Conservation (phyloP, 2,888 invertebrate species). For the Hydropsyche betteni region DNA sequence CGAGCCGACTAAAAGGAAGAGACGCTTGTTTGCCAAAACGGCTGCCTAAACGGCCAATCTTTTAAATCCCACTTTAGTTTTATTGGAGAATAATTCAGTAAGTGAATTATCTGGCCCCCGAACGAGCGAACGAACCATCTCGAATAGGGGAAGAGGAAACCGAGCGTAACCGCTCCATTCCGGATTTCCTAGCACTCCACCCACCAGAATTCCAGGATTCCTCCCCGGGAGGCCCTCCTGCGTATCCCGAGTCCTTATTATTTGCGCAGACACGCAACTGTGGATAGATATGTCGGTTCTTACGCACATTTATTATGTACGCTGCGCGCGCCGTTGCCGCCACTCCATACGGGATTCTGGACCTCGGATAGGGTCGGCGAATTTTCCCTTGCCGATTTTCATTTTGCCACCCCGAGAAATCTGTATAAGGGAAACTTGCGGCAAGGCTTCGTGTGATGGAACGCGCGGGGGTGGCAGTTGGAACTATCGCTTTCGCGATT, state of each 20-base stretch:
- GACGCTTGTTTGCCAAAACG: slow-evolving; percentile 54
- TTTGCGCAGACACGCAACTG: slow-evolving; percentile 50
- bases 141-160: slow-evolving; percentile 56
- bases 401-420: slow-evolving; percentile 39
- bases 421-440: slow-evolving; percentile 51
- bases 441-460: slow-evolving; percentile 48
- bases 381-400: not conserved
- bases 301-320: slow-evolving; percentile 52
- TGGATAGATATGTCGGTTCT: slow-evolving; percentile 42
- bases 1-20: not conserved
- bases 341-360: not conserved
- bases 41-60: slow-evolving; percentile 59
- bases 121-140: too few relatives aligned
- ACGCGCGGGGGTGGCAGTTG: slow-evolving; percentile 44
- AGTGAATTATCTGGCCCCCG: slow-evolving; percentile 63
- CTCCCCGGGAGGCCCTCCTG: slow-evolving; percentile 53
- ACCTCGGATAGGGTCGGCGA: not conserved
- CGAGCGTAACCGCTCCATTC: slow-evolving; percentile 67
- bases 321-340: slow-evolving; percentile 37
- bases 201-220: slow-evolving; percentile 60
- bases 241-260: slow-evolving; percentile 48
- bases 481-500: slow-evolving; percentile 46
- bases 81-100: slow-evolving; percentile 65
- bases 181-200: slow-evolving; percentile 68
- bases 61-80: slow-evolving; percentile 65